phyloP scores from a whole-genome alignment of 35 echinoderm and acorn worm genomes.

The Acanthaster planci region DNA sequence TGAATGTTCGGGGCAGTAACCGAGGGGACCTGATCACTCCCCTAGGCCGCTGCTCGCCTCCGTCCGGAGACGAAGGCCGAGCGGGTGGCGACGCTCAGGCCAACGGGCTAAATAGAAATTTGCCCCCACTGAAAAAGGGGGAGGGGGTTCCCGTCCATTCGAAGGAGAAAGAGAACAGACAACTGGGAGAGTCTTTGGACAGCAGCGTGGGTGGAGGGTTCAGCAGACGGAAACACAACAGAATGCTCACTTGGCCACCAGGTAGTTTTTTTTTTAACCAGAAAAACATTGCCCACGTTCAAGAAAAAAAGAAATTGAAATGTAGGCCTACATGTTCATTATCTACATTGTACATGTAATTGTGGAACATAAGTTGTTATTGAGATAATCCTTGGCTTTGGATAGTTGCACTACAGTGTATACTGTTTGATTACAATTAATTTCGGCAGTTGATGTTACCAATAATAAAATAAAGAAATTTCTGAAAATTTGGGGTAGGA shows the following conservation, averaged over 20 bases:
- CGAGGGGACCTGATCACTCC: slow-evolving; percentile 44
- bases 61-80: background rate
- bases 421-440: too few species aligned
- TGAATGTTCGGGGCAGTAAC: slow-evolving; percentile 73
- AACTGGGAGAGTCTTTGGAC: slow-evolving; percentile 7
- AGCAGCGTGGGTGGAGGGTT: background rate
- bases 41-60: background rate
- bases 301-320: too few species aligned
- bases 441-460: too few species aligned
- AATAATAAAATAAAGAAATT: too few species aligned
- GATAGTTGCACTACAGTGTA: too few species aligned
- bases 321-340: too few species aligned
- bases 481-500: too few species aligned
- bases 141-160: background rate
- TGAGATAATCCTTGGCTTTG: too few species aligned
- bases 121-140: slow-evolving; percentile 49
- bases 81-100: background rate
- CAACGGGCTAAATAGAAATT: slow-evolving; percentile 36
- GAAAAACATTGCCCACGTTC: background rate
- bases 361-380: too few species aligned
- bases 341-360: too few species aligned
- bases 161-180: slow-evolving; percentile 2
- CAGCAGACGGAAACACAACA: slow-evolving; percentile 38
- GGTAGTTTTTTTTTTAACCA: slow-evolving; percentile 40
- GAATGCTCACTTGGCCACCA: slow-evolving; percentile 80